Evolutionary conservation across 2,113 vertebrate genomes (phyloP).

Genomic region (Pluvialis apricaria): DNA sequence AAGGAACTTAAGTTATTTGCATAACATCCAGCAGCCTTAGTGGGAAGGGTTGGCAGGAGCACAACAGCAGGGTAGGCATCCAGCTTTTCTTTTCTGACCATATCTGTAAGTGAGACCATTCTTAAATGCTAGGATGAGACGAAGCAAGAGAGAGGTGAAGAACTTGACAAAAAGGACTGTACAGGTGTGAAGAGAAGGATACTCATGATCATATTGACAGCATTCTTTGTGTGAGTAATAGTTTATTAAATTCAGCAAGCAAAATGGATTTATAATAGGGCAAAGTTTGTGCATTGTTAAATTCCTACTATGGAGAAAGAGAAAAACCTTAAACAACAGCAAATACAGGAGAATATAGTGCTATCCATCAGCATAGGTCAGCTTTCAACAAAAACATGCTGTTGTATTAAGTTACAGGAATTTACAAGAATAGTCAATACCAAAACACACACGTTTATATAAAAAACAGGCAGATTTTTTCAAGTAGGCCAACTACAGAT

Average conservation of each 20-base stretch:
- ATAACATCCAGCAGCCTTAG: slow-evolving; percentile 64
- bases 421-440: background rate
- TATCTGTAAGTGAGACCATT: background rate
- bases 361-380: background rate
- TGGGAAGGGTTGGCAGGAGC: slow-evolving; percentile 30
- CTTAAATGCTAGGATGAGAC: background rate
- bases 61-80: background rate
- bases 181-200: background rate
- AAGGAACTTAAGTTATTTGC: slow-evolving; percentile 69
- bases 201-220: background rate
- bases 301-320: background rate
- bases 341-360: background rate
- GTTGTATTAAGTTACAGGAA: background rate
- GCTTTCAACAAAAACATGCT: background rate
- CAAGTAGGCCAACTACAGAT: background rate
- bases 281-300: background rate
- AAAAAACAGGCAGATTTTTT: background rate
- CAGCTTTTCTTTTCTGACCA: background rate
- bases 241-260: background rate
- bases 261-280: background rate
- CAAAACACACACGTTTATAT: background rate
- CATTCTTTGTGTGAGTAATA: background rate
- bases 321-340: background rate
- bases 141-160: background rate
- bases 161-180: background rate